Evolutionary conservation across 1,140 invertebrate species (phyloP).

Genomic region (Drosophila miranda): DNA sequence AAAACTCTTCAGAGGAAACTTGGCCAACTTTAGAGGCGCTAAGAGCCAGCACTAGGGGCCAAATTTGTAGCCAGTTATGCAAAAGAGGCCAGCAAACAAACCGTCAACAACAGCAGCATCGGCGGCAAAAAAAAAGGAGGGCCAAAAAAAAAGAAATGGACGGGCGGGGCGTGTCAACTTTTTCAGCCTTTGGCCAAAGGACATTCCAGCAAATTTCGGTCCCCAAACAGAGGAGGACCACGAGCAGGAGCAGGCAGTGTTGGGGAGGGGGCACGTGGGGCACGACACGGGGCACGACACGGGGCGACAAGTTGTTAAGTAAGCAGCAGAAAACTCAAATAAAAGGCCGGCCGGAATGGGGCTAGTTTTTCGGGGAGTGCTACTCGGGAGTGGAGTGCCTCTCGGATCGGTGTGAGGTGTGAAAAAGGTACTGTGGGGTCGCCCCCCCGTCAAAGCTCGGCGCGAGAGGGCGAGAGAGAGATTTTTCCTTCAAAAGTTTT

Average conservation of each 20-base stretch:
- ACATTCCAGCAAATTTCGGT: conserved; percentile 54
- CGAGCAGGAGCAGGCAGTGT: not conserved
- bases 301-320: conserved; percentile 78
- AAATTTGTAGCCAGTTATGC: conserved; percentile 74
- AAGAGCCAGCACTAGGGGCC: conserved; percentile 22
- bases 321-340: conserved; percentile 76
- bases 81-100: conserved; percentile 63
- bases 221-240: not conserved
- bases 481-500: conserved; percentile 34
- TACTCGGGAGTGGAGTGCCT: too few relatives aligned
- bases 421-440: conserved; percentile 41
- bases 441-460: conserved; percentile 20
- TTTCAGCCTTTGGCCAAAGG: conserved; percentile 62
- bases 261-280: too few relatives aligned
- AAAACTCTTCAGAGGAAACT: conserved; percentile 31
- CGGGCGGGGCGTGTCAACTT: conserved; percentile 59
- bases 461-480: conserved; percentile 1
- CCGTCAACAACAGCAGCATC: conserved; percentile 13
- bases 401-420: conserved; percentile 35
- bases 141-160: conserved; percentile 19
- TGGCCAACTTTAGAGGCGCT: conserved; percentile 28
- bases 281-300: not conserved
- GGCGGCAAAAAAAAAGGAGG: not conserved
- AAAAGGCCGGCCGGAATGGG: conserved; percentile 40
- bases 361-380: not conserved